These are phyloP conservation scores for Lethrus apterus DNA, from an alignment of 1,140 invertebrate genomes.

Conservation along the genomic window DNA sequence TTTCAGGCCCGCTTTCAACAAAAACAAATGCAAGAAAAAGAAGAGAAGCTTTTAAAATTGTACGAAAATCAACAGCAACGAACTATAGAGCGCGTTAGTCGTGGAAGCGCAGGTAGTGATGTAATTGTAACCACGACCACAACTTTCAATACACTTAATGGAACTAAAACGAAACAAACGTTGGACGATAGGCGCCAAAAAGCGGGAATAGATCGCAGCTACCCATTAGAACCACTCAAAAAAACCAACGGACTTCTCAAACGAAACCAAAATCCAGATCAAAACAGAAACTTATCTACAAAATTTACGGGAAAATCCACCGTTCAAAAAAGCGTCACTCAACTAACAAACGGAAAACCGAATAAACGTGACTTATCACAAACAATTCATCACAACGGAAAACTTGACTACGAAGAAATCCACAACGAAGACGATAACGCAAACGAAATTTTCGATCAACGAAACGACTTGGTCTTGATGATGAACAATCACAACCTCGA, in stretches of 20 bases:
- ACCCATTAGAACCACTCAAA: constrained; percentile 65
- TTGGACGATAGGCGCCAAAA: constrained; percentile 67
- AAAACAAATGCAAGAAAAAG: constrained; percentile 63
- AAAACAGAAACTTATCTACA: constrained; percentile 8
- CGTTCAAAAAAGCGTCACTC: constrained; percentile 23
- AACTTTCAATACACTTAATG: constrained; percentile 6
- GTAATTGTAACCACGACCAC: constrained; percentile 34
- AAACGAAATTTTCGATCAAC: constrained; percentile 5
- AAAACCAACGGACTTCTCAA: constrained; percentile 32
- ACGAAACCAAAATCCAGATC: neutral
- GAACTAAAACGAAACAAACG: constrained; percentile 61
- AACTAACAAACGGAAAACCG: constrained; percentile 29
- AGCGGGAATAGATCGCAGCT: constrained; percentile 69
- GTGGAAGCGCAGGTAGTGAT: constrained; percentile 49
- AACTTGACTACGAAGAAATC: constrained; percentile 28
- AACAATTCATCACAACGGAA: constrained; percentile 27
- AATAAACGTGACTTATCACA: constrained; percentile 26
- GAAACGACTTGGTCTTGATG: constrained; percentile 30
- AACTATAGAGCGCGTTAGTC: constrained; percentile 55
- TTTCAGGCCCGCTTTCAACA: constrained; percentile 65
- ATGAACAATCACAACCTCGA: constrained; percentile 34
- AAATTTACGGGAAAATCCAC: constrained; percentile 25
- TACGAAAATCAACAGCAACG: constrained; percentile 64
- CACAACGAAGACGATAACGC: constrained; percentile 20
- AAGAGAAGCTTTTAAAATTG: constrained; percentile 60